A percentile compares a stretch with the other conserved stretches of the same genome.
These are phyloP conservation scores for Camponotus pennsylvanicus DNA, from an alignment of 1,140 invertebrate species.

Conservation along the genomic window DNA sequence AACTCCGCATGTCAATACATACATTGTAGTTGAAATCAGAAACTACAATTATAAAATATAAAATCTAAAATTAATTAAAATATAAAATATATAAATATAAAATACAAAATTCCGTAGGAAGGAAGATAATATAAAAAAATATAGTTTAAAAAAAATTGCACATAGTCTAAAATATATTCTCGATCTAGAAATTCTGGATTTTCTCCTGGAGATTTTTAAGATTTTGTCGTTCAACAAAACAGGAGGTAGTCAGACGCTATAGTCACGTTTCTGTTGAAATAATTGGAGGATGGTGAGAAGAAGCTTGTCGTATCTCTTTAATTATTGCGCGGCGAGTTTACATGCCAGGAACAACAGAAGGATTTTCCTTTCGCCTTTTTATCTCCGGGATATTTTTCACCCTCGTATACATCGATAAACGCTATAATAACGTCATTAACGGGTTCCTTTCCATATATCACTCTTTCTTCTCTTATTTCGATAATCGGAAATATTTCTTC, in stretches of 20 bases:
- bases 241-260: too few species aligned
- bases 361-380: too few species aligned
- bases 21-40: not conserved
- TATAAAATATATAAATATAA: too few species aligned
- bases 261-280: not conserved
- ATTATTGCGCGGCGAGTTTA: constrained; percentile 52
- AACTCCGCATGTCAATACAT: too few species aligned
- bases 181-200: not conserved
- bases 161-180: too few species aligned
- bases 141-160: not conserved
- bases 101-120: too few species aligned
- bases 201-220: not conserved
- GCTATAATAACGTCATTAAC: not conserved
- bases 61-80: too few species aligned
- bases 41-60: not conserved
- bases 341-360: constrained; percentile 8
- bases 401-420: constrained; percentile 24
- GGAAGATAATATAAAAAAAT: too few species aligned
- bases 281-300: constrained; percentile 2
- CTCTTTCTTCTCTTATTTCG: not conserved
- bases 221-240: not conserved
- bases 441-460: not conserved
- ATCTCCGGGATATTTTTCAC: not conserved
- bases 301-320: constrained; percentile 50
- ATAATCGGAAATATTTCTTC: not conserved